Conservation (phyloP, 2,113 vertebrate genomes). For the Brienomyrus brachyistius region DNA sequence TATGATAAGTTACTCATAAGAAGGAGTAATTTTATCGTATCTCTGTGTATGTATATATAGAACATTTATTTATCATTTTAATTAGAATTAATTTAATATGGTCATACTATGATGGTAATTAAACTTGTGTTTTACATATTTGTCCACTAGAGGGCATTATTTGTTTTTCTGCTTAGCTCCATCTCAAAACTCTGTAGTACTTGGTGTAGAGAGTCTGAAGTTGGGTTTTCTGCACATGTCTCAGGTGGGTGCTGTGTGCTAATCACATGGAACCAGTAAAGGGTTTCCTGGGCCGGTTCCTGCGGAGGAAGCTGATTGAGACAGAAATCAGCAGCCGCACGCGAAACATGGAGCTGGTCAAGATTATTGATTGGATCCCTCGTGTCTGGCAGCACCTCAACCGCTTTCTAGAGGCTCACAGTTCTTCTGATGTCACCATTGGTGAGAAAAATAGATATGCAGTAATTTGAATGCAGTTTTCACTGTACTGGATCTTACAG, state of each 20-base stretch:
- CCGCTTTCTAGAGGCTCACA: slow-evolving; percentile 94
- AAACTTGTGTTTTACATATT: neutral
- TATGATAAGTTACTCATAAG: too few relatives aligned
- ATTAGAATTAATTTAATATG: neutral
- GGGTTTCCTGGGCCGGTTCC: slow-evolving; percentile 84
- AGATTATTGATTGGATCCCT: slow-evolving; percentile 93
- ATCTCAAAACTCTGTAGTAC: neutral
- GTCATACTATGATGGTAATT: neutral
- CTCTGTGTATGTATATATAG: neutral
- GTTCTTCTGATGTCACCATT: slow-evolving; percentile 97
- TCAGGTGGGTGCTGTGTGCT: slow-evolving; percentile 92
- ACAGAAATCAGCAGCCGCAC: slow-evolving; percentile 81
- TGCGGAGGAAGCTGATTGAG: slow-evolving; percentile 88
- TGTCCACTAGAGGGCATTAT: neutral
- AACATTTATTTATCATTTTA: neutral
- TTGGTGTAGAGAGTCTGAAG: neutral
- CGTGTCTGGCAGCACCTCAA: slow-evolving; percentile 97
- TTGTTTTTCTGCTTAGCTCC: neutral
- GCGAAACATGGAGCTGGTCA: slow-evolving; percentile 81
- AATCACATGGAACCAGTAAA: slow-evolving; percentile 95
- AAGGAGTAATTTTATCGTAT: neutral
- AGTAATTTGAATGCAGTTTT: neutral
- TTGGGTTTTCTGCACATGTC: neutral
- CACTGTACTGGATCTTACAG: neutral
- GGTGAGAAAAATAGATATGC: slow-evolving; percentile 60